Evolutionary conservation across 1,140 invertebrate genomes (phyloP), one percentile per base, ranked within the genome.

Genomic region (Zaprionus ornatus): DNA sequence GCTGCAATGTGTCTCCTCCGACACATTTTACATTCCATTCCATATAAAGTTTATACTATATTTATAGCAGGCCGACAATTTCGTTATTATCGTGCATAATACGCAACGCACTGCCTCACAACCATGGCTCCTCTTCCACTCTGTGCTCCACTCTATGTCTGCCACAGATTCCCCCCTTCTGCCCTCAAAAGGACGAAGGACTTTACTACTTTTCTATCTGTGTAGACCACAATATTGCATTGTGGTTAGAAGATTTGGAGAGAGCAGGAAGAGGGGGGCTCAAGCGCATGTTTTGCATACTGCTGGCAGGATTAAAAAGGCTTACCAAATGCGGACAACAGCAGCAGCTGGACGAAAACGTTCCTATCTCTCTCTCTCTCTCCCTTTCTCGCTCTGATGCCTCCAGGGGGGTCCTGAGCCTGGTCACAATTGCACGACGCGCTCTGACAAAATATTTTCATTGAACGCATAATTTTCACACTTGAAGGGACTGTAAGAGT

Each of bases 391-490:
- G 1, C 17, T 23, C 35, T 23, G 12, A 50, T 50, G 45, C 45
- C 45, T 12, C 19, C 19, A 12, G 19, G 19, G 45, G 45, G 19
- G 7, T 3, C 17, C 40, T 7, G 7, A 9, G 40, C 40, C 4
- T 4, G 45, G 45, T 19, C 45, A 50, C 45, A 50, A 50, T 19
- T 50, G 45, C 45, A 17, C 21, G 45, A 23, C 45, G 40, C 37
- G 52, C 55, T 42, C 48, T 73, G 59, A 25, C 52, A 75, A 77
- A 79, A 79, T 75, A 75, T 79, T 79, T 79, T 79, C 61, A 79
- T 79, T 79, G 76, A 75, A 75, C 76, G 73, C 73, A 79, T 70
- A 79, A 79, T 79, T 79, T 79, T 79, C 73, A 79, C 77, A 79
- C 76, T 66, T 75, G 45, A 45, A 17, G 40, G 40, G n/a, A 45